These are phyloP conservation scores for Nematolebias whitei DNA, from an alignment of 2,113 vertebrate species.

Conservation along the genomic window DNA sequence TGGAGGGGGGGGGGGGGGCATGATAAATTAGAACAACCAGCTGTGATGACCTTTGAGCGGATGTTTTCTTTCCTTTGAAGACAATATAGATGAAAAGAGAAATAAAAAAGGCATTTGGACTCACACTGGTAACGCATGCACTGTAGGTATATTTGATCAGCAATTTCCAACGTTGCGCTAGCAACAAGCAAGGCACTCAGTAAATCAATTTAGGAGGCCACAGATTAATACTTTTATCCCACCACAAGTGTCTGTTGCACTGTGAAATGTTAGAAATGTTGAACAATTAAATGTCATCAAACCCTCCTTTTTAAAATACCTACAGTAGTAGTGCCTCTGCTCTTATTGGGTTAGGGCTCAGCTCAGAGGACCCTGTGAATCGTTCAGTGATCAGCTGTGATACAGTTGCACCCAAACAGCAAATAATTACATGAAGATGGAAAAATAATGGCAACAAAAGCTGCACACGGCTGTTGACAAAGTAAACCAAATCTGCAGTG, in stretches of 20 bases:
- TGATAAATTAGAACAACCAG: too few species aligned
- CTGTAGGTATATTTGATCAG: conserved; percentile 78
- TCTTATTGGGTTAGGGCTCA: conserved; percentile 44
- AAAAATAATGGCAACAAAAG: not conserved
- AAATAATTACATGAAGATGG: not conserved
- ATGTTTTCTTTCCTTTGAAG: conserved; percentile 36
- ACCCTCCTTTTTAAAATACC: too few species aligned
- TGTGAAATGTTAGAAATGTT: conserved; percentile 76
- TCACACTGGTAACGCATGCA: conserved; percentile 46
- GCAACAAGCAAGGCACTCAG: conserved; percentile 66
- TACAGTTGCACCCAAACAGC: not conserved
- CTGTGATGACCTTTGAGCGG: conserved; percentile 28
- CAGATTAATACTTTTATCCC: conserved; percentile 58
- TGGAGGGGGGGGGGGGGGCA: too few species aligned
- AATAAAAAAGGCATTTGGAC: conserved; percentile 31
- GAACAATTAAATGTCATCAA: too few species aligned
- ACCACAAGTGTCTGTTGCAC: conserved; percentile 53
- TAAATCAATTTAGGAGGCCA: conserved; percentile 68
- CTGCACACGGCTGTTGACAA: not conserved
- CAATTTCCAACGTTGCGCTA: conserved; percentile 58
- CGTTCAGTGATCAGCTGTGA: conserved; percentile 48
- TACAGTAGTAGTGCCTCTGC: too few species aligned
- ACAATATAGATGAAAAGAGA: conserved; percentile 31
- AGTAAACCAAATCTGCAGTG: not conserved
- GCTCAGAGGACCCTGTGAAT: conserved; percentile 46